A percentile compares a stretch with the other conserved stretches of the same genome.
Conservation (phyloP, 2,797 vertebrate species). For the Mergus octosetaceus region DNA sequence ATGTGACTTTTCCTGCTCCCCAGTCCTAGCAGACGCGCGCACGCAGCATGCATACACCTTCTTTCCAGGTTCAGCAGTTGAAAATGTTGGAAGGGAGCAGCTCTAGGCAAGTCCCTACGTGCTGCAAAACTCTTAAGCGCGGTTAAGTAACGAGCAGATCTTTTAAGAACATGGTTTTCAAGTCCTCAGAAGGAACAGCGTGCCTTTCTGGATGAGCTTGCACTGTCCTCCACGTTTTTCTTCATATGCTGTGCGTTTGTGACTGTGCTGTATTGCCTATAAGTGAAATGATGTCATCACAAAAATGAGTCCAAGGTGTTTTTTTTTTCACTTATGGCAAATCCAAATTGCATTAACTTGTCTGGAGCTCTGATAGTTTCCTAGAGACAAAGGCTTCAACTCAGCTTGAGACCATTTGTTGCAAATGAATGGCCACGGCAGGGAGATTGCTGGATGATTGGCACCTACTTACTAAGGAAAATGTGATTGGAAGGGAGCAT, state of each 20-base stretch:
- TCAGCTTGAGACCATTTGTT: not conserved
- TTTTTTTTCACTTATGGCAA: not conserved
- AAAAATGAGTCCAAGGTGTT: not conserved
- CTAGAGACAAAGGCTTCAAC: not conserved
- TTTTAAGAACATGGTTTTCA: slow-evolving; percentile 58
- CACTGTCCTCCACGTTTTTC: not conserved
- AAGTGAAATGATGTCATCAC: not conserved
- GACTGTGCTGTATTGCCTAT: not conserved
- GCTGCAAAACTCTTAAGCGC: slow-evolving; percentile 21
- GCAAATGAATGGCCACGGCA: not conserved
- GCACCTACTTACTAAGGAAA: not conserved
- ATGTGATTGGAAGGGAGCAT: not conserved
- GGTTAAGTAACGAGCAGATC: slow-evolving; percentile 41
- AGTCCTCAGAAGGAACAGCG: slow-evolving; percentile 14
- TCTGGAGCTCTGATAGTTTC: not conserved
- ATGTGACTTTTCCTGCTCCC: slow-evolving; percentile 8
- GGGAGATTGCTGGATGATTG: not conserved
- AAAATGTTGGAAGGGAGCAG: slow-evolving; percentile 54
- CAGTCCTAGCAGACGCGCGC: not conserved
- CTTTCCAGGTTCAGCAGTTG: slow-evolving; percentile 55
- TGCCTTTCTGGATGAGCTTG: not conserved
- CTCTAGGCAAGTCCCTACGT: slow-evolving; percentile 67
- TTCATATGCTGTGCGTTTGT: not conserved
- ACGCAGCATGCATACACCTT: not conserved
- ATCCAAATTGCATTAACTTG: not conserved